These are phyloP conservation scores for Chaetodon trifascialis DNA, from an alignment of 2,113 vertebrate genomes.

Conservation along the genomic window DNA sequence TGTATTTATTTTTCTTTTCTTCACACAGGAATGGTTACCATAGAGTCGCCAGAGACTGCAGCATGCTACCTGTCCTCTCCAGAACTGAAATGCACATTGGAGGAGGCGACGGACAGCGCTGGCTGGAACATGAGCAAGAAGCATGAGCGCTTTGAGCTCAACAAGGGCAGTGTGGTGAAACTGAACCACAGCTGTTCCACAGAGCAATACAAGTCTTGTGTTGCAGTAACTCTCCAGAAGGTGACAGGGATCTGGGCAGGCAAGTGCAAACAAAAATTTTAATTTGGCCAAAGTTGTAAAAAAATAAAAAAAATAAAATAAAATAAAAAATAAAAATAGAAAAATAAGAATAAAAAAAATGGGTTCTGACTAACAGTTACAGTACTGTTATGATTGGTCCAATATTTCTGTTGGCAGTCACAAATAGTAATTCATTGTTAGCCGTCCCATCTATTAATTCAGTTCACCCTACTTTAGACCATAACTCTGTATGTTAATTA, in stretches of 20 bases:
- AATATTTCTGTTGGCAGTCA: neutral
- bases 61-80: conserved; percentile 37
- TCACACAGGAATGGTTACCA: conserved; percentile 72
- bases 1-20: neutral
- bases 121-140: conserved; percentile 27
- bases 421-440: neutral
- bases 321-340: too few relatives aligned
- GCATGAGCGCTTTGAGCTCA: neutral
- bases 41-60: neutral
- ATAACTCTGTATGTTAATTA: neutral
- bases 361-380: neutral
- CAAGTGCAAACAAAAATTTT: conserved; percentile 24
- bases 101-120: rapidly evolving
- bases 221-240: rapidly evolving
- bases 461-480: neutral
- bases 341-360: too few relatives aligned
- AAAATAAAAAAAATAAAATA: too few relatives aligned
- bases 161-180: neutral
- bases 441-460: too few relatives aligned
- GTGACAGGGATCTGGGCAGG: conserved; percentile 76
- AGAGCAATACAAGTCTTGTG: neutral
- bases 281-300: neutral
- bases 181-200: rapidly evolving
- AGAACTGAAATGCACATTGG: conserved; percentile 51
- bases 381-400: neutral